phyloP scores from a whole-genome alignment of 2,113 vertebrate genomes.

The Scomber scombrus region DNA sequence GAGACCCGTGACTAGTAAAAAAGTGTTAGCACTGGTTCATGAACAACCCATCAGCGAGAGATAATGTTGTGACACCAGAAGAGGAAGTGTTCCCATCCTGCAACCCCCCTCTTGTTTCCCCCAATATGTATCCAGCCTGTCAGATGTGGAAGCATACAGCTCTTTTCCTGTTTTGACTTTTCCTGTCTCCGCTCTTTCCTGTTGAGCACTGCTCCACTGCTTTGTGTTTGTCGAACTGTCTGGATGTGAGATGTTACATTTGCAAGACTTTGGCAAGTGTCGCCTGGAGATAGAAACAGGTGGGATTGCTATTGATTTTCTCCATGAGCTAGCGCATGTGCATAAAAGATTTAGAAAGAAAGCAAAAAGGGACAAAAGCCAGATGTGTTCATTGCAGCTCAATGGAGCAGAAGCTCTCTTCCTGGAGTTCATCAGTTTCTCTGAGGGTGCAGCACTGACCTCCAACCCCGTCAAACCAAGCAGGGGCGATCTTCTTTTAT shows the following conservation, averaged over 20 bases:
- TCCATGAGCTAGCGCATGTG: slow-evolving; percentile 19
- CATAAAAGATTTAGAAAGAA: slow-evolving; percentile 33
- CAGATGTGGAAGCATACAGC: slow-evolving; percentile 22
- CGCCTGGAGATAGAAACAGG: slow-evolving; percentile 46
- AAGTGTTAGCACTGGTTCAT: background rate
- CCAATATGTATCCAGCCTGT: slow-evolving; percentile 33
- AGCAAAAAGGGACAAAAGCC: slow-evolving; percentile 30
- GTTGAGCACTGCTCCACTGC: slow-evolving; percentile 11
- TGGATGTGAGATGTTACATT: slow-evolving; percentile 22
- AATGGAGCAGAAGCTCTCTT: slow-evolving; percentile 62
- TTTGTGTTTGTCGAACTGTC: slow-evolving; percentile 35
- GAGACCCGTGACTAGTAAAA: background rate
- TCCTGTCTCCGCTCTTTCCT: slow-evolving; percentile 48
- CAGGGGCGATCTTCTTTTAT: slow-evolving; percentile 19
- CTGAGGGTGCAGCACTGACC: slow-evolving; percentile 19
- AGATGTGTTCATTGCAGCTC: slow-evolving; percentile 70
- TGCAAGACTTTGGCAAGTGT: slow-evolving; percentile 42
- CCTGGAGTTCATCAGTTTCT: slow-evolving; percentile 54
- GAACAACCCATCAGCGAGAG: slow-evolving; percentile 1
- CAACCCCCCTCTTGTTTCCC: background rate
- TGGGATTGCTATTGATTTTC: slow-evolving; percentile 55
- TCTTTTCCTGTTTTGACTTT: slow-evolving; percentile 66
- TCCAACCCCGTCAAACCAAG: background rate
- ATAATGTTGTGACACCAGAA: slow-evolving; percentile 33
- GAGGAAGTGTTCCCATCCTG: slow-evolving; percentile 28